A percentile compares a stretch with the other conserved stretches of the same genome.
phyloP scores from a whole-genome alignment of 2,797 vertebrate species.

The Malacoctenus gilli region DNA sequence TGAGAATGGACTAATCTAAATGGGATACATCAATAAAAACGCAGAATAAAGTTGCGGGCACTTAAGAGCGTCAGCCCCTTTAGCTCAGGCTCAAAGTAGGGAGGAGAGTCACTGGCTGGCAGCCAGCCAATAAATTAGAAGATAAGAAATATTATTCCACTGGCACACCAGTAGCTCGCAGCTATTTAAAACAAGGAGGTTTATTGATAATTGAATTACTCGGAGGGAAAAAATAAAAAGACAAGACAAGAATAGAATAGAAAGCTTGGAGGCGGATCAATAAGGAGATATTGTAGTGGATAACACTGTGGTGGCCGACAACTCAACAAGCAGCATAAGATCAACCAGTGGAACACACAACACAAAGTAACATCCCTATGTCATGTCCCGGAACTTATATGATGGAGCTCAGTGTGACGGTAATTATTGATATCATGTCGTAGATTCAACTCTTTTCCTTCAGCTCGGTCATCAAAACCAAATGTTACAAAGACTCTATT shows the following conservation, averaged over 20 bases:
- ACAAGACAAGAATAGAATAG: constrained; percentile 78
- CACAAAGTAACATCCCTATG: no score
- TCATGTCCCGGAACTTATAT: no score
- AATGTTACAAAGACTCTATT: no score
- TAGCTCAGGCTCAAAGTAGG: constrained; percentile 77
- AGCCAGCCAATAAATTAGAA: constrained; percentile 79
- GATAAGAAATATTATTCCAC: constrained; percentile 81
- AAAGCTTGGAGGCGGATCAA: constrained; percentile 74
- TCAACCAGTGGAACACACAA: no score
- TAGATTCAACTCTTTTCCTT: no score
- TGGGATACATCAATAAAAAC: constrained; percentile 84
- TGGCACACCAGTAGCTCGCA: constrained; percentile 69
- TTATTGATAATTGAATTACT: constrained; percentile 83
- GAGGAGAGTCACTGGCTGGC: constrained; percentile 73
- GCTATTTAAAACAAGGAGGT: constrained; percentile 77
- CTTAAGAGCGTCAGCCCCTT: constrained; percentile 81
- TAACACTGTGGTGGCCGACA: constrained; percentile 45
- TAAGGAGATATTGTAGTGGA: constrained; percentile 63
- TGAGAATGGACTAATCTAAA: constrained; percentile 87
- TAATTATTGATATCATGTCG: no score
- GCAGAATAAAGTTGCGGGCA: constrained; percentile 86
- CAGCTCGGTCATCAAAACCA: no score
- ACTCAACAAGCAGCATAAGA: constrained; percentile 19
- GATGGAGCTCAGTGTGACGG: no score
- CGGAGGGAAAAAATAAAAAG: constrained; percentile 55